Evolutionary conservation across 2,113 vertebrate genomes (phyloP).

Genomic region (Cyphomyrus discorhynchus): DNA sequence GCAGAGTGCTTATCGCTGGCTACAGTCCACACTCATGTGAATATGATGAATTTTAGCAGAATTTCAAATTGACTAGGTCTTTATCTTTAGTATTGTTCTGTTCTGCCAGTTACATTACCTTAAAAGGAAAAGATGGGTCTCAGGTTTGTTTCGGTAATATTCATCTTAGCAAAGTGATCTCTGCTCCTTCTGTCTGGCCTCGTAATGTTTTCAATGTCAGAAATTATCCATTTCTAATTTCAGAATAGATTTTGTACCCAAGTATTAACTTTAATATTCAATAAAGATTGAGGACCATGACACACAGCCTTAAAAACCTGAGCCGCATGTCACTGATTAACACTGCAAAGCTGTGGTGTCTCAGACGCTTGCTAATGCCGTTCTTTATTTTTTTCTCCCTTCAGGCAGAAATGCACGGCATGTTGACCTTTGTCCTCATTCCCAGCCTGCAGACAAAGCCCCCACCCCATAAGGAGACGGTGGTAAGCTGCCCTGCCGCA

Average conservation of each 20-base stretch:
- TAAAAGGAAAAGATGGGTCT: neutral
- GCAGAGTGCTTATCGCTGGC: neutral
- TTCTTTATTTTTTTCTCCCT: neutral
- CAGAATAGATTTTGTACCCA: neutral
- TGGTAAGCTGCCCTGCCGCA: slow-evolving; percentile 69
- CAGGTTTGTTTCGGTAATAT: neutral
- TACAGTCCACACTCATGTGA: neutral
- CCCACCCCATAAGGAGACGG: slow-evolving; percentile 80
- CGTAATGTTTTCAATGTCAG: neutral
- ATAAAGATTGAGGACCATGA: neutral
- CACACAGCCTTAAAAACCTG: neutral
- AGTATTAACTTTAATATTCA: neutral
- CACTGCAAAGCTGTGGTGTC: neutral
- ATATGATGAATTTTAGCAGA: neutral
- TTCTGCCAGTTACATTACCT: neutral
- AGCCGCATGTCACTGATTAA: neutral
- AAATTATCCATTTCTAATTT: neutral
- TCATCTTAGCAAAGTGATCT: neutral
- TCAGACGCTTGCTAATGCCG: neutral
- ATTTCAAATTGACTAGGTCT: neutral
- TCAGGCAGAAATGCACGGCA: slow-evolving; percentile 98
- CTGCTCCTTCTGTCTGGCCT: neutral
- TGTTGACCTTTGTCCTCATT: slow-evolving; percentile 89
- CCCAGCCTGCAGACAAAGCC: slow-evolving; percentile 80
- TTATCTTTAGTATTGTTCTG: neutral